Conservation (phyloP, 2,888 invertebrate species). For the Bimastos eiseni region DNA sequence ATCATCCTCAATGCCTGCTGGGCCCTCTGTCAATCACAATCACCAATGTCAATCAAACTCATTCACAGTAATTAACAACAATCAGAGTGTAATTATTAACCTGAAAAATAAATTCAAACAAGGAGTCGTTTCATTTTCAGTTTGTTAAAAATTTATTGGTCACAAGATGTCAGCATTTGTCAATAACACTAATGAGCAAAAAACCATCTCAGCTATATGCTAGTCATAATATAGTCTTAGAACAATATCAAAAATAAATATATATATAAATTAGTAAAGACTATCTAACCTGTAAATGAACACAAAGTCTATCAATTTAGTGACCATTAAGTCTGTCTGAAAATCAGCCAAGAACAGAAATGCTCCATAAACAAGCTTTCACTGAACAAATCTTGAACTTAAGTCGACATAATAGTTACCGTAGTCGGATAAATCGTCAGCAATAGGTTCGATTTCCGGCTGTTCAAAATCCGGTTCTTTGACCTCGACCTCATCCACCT, state of each 20-base stretch:
- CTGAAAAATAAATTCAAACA: background rate
- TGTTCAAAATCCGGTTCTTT: background rate
- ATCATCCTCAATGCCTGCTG: constrained; percentile 31
- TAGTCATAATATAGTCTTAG: background rate
- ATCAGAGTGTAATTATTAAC: background rate
- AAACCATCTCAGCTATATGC: background rate
- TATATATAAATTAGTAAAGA: background rate
- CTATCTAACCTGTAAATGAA: background rate
- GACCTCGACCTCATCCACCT: no score
- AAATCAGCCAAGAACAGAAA: background rate
- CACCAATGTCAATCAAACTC: background rate
- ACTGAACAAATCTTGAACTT: background rate
- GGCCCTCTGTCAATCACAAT: constrained; percentile 17
- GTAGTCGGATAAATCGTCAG: background rate
- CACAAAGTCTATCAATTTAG: background rate
- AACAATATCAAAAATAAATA: background rate
- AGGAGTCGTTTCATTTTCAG: background rate
- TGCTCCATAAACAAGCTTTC: background rate
- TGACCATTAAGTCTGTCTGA: background rate
- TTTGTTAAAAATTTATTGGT: background rate
- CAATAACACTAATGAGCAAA: background rate
- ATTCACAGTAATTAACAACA: background rate
- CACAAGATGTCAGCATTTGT: background rate
- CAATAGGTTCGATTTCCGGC: background rate
- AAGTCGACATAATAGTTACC: background rate